Evolutionary conservation across 2,888 invertebrate genomes (phyloP).

Genomic region (Dioctria linearis): DNA sequence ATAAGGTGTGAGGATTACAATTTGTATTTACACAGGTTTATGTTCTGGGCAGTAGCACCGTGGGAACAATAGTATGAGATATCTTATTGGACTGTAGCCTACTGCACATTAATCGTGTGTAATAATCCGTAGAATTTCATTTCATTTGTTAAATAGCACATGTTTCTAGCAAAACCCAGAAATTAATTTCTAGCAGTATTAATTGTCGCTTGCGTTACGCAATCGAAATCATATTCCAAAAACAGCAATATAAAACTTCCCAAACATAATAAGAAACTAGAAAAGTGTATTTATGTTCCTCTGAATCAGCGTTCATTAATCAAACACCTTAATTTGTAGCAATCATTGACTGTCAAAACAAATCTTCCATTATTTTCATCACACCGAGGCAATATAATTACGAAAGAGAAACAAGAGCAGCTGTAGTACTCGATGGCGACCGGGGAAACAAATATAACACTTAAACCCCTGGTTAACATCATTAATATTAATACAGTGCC

Average conservation of each 20-base stretch:
- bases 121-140: slow-evolving; percentile 45
- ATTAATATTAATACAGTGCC: slow-evolving; percentile 57
- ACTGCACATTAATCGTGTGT: slow-evolving; percentile 35
- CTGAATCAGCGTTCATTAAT: slow-evolving; percentile 54
- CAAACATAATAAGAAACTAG: slow-evolving; percentile 32
- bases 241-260: slow-evolving; percentile 35
- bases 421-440: background rate
- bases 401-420: slow-evolving; percentile 29
- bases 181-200: slow-evolving; percentile 24
- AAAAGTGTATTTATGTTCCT: slow-evolving; percentile 51
- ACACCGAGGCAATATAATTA: slow-evolving; percentile 65
- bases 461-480: slow-evolving; percentile 57
- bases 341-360: slow-evolving; percentile 68
- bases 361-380: slow-evolving; percentile 69
- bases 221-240: slow-evolving; percentile 45
- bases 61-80: slow-evolving; percentile 45
- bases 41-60: slow-evolving; percentile 3
- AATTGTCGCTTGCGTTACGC: slow-evolving; percentile 20
- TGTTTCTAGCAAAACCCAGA: slow-evolving; percentile 33
- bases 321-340: slow-evolving; percentile 58
- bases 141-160: slow-evolving; percentile 42
- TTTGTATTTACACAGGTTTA: background rate
- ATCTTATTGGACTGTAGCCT: slow-evolving; percentile 37
- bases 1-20: slow-evolving; percentile 22
- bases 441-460: slow-evolving; percentile 55